Evolutionary conservation across 1,140 invertebrate species (phyloP), one percentile per base, ranked within the genome.

Genomic region (Lepidurus arcticus): DNA sequence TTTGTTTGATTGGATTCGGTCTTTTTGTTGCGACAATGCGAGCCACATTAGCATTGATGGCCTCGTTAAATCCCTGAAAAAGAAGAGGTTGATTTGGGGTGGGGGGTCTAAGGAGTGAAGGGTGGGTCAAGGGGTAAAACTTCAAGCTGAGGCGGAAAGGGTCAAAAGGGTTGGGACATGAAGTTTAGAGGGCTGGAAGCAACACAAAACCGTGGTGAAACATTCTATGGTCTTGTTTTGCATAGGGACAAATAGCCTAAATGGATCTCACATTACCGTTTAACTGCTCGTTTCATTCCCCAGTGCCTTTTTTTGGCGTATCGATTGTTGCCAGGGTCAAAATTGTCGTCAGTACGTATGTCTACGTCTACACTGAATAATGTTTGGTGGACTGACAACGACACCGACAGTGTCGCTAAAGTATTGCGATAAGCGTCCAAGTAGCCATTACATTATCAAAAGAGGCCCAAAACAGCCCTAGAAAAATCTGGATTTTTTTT

Each of bases 181-280:
- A 65, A 65, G n/a, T 65, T 65, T 21, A 21, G 53, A 16, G 53
- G 53, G 53, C 21, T 65, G 53, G 53, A 65, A 7, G 16, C 16
- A n/a, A 65, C 53, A 65, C 53, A 65, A 65, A 65, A n/a, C 21
- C 53, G 53, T 65, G 53, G 53, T 65, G 53, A 65, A 65, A 21
- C 53, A 65, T 65, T 65, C 21, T 65, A 65, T 65, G 53, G 13
- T 21, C 53, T 13, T 65, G 34, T 65, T 65, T 65, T 65, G 53
- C 53, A 65, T 65, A 65, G 53, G 53, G 53, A 65, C 53, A 65
- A 65, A 65, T 16, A 21, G 53, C 53, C 53, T 65, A 65, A 65
- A 65, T 65, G 53, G 53, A 65, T 65, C 21, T 65, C 53, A n/a
- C 53, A 65, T 65, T 65, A 65, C 53, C 53, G n/a, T 65, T 65